A percentile compares a stretch with the other conserved stretches of the same genome.
These are phyloP conservation scores for Indicator indicator DNA, from an alignment of 2,113 vertebrate species.

Conservation along the genomic window DNA sequence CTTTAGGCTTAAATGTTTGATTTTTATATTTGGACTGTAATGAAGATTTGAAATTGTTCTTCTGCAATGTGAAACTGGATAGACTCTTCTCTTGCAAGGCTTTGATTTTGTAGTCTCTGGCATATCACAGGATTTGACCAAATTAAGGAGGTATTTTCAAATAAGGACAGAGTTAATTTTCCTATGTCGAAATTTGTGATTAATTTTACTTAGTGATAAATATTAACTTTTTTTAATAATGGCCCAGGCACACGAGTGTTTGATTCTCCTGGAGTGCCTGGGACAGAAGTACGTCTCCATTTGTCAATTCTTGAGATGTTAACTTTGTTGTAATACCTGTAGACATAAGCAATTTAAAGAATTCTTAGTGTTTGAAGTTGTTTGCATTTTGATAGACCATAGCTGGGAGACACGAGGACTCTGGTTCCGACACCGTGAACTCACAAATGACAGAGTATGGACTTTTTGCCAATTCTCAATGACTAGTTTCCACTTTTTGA, in stretches of 20 bases:
- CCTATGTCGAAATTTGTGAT: constrained; percentile 69
- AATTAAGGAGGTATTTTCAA: constrained; percentile 73
- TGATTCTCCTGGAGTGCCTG: constrained; percentile 64
- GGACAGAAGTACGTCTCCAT: constrained; percentile 46
- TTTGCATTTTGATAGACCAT: constrained; percentile 69
- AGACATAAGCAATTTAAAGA: constrained; percentile 70
- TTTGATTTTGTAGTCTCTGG: constrained; percentile 73
- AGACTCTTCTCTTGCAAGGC: constrained; percentile 57
- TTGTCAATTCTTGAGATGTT: constrained; percentile 64
- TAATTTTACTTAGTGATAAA: constrained; percentile 74
- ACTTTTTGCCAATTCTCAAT: constrained; percentile 61
- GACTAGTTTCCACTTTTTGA: constrained; percentile 25
- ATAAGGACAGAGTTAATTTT: constrained; percentile 64
- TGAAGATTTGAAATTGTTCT: constrained; percentile 76
- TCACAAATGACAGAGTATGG: constrained; percentile 34
- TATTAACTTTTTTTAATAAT: constrained; percentile 64
- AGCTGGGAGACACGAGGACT: constrained; percentile 48
- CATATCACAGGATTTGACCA: constrained; percentile 76
- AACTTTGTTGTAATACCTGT: constrained; percentile 72
- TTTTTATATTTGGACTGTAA: constrained; percentile 74
- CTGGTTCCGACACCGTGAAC: constrained; percentile 22
- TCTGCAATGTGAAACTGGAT: constrained; percentile 65
- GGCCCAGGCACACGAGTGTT: constrained; percentile 18
- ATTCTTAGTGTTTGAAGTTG: constrained; percentile 71
- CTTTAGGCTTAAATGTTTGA: constrained; percentile 70